Base-by-base conservation (phyloP, 2,797 vertebrate genomes). In the Macrochelys suwanniensis region DNA sequence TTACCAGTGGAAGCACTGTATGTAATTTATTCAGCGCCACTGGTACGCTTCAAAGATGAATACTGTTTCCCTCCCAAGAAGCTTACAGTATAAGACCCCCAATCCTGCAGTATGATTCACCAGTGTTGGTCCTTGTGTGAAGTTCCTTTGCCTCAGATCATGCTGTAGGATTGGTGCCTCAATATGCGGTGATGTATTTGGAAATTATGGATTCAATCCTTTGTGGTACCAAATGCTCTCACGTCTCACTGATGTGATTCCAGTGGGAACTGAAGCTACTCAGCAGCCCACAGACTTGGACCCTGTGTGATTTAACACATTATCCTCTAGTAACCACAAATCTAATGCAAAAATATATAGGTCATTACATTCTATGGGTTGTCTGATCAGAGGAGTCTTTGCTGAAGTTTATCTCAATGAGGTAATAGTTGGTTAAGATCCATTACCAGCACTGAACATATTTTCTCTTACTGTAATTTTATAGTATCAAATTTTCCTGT, bases 341-440 rank as follows among this genome's bases (percentile, higher is more conserved):
- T 11, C 77, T 57, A 0, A 5, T 83, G 87, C 13, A n/a, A 13
- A 54, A 26, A 50, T 76, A 37, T 47, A 2, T 0, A 0, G 80
- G 10, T 82, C 12, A 13, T 71, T 89, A 23, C 57, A 93, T 50
- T 16, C 56, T 42, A 31, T 85, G 92, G 57, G 88, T 85, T 3
- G 6, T 89, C 76, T 76, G 51, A 45, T 86, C 0, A 23, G 68
- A 42, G 68, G n/a, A 0, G 82, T 89, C 74, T 85, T 54, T 53
- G 90, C 85, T 88, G 84, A 87, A 51, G 47, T 47, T 85, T 85
- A 23, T 21, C 1, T 80, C 79, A 56, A n/a, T n/a, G 71, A 47
- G 82, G 31, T 51, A 1, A 8, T 31, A 65, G 33, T n/a, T 56
- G 37, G 78, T 84, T 88, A 57, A 91, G 93, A 74, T 47, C 49